phyloP scores from a whole-genome alignment of 92 coral and sea anemone genomes.

The Zoanthus sociatus region DNA sequence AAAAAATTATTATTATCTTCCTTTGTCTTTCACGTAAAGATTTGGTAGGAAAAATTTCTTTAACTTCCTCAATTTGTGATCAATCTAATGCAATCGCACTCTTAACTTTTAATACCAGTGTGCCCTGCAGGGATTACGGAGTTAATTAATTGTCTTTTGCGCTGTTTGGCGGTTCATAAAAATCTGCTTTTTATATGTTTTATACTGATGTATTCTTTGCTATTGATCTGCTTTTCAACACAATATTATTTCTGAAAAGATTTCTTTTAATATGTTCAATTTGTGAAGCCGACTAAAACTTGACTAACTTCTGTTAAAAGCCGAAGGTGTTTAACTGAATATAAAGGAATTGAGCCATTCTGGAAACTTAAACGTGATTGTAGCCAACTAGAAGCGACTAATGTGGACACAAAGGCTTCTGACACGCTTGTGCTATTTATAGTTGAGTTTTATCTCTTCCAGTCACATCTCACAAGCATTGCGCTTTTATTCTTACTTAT shows the following conservation, averaged over 20 bases:
- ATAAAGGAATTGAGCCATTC: no score
- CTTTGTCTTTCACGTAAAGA: conserved; percentile 18
- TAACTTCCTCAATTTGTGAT: background rate
- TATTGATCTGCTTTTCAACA: conserved; percentile 28
- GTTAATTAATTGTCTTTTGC: conserved; percentile 13
- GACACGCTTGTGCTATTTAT: no score
- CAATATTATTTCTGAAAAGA: conserved; percentile 23
- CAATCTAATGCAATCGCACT: conserved; percentile 4
- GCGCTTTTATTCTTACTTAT: no score
- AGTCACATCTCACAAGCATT: no score
- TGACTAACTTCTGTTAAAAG: no score
- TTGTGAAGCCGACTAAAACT: no score
- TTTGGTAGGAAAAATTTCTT: conserved; percentile 9
- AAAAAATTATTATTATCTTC: background rate
- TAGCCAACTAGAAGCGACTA: no score
- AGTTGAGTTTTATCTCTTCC: no score
- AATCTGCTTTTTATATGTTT: conserved; percentile 1
- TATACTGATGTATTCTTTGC: conserved; percentile 37
- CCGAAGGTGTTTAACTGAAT: no score
- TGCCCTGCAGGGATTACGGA: background rate
- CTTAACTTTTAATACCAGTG: background rate
- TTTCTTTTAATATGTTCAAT: background rate
- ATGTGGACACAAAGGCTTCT: no score
- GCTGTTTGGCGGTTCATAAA: conserved; percentile 8
- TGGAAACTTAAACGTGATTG: no score